Percentiles rank a stretch among this genome's conserved stretches.
Conservation (phyloP, 1,140 invertebrate species). For the Drosophila littoralis region DNA sequence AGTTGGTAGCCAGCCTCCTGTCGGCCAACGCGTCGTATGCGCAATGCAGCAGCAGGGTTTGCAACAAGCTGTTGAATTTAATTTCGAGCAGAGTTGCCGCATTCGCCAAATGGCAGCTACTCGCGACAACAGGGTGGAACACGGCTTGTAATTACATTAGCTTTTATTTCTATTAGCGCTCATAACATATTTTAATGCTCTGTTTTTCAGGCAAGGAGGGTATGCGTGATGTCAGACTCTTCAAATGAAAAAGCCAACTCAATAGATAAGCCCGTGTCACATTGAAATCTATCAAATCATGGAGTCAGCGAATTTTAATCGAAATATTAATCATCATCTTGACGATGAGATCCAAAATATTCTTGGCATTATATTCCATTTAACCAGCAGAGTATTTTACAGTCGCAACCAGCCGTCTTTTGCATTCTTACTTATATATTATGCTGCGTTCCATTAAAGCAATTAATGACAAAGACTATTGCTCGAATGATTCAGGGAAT, state of each 20-base stretch:
- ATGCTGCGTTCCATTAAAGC: too few relatives aligned
- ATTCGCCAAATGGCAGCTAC: constrained; percentile 31
- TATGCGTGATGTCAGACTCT: too few relatives aligned
- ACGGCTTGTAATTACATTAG: constrained; percentile 71
- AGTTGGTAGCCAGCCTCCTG: constrained; percentile 1
- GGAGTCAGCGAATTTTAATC: too few relatives aligned
- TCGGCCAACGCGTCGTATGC: constrained; percentile 36
- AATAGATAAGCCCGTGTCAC: too few relatives aligned
- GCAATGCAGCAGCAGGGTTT: constrained; percentile 44
- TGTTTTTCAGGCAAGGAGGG: neutral
- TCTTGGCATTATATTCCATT: constrained; percentile 45
- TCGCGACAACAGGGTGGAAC: constrained; percentile 39
- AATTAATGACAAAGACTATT: too few relatives aligned
- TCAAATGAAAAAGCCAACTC: too few relatives aligned
- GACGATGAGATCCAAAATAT: too few relatives aligned
- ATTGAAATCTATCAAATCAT: too few relatives aligned
- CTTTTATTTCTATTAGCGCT: constrained; percentile 77
- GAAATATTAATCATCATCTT: too few relatives aligned
- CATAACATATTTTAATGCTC: constrained; percentile 72
- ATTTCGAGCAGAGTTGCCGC: constrained; percentile 52
- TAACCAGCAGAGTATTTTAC: constrained; percentile 31
- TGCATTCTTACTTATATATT: too few relatives aligned
- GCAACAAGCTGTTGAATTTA: constrained; percentile 59
- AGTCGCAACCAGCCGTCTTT: too few relatives aligned
- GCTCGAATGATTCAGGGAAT: too few relatives aligned